Evolutionary conservation across 2,797 vertebrate species (phyloP).

Genomic region (Platalea minor): DNA sequence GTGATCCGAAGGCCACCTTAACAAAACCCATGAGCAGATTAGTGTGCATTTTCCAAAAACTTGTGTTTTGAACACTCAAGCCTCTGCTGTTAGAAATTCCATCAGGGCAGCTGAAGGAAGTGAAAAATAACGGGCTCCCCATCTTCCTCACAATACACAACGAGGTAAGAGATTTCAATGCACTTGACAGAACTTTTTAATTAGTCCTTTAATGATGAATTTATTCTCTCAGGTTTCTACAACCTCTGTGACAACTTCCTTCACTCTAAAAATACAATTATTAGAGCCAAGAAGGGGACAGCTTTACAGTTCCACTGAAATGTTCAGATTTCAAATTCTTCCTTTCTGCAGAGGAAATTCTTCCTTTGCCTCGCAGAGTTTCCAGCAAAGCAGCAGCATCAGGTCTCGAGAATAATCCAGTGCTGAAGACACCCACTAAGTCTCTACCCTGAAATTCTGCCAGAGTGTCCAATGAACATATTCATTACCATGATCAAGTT

Average conservation of each 20-base stretch:
- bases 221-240: neutral
- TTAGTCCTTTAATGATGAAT: neutral
- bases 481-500: neutral
- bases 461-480: neutral
- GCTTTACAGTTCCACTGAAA: neutral
- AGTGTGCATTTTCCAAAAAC: neutral
- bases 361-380: neutral
- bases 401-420: neutral
- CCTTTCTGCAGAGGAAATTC: neutral
- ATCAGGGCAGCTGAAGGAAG: neutral
- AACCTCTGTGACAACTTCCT: neutral
- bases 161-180: neutral
- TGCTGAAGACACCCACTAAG: neutral
- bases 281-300: neutral
- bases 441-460: neutral
- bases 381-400: neutral
- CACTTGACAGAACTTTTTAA: neutral
- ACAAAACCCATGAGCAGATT: neutral
- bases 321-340: neutral
- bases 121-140: neutral
- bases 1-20: neutral
- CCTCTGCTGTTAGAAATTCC: neutral
- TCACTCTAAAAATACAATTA: neutral
- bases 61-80: neutral
- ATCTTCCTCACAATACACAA: neutral